phyloP scores from a whole-genome alignment of 2,797 vertebrate species.

The Prunella strophiata region DNA sequence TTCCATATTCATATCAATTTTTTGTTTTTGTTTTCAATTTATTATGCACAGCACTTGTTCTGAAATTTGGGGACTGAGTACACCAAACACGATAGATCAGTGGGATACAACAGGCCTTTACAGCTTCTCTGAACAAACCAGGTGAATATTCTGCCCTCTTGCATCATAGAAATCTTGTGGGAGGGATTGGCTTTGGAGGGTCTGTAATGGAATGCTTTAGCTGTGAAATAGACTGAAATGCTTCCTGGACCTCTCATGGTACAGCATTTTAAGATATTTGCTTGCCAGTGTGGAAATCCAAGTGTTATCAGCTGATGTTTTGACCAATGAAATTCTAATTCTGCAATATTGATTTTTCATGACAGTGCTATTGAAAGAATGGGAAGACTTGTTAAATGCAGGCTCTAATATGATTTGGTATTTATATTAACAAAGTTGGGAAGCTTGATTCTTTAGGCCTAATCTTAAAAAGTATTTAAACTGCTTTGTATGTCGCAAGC shows the following conservation, averaged over 20 bases:
- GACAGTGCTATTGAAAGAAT: constrained; percentile 28
- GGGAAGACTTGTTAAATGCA: constrained; percentile 47
- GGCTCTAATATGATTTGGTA: constrained; percentile 53
- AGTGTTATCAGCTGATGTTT: constrained; percentile 76
- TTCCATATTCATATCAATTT: constrained; percentile 95
- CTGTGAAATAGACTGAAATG: constrained; percentile 69
- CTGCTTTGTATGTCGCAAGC: constrained; percentile 53
- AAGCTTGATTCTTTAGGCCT: constrained; percentile 57
- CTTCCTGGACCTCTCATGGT: constrained; percentile 72
- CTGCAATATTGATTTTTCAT: constrained; percentile 28
- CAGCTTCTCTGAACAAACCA: constrained; percentile 92
- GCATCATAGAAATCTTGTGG: constrained; percentile 75
- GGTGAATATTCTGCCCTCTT: constrained; percentile 92
- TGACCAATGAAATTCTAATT: constrained; percentile 69
- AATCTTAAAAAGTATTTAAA: constrained; percentile 66
- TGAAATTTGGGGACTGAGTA: constrained; percentile 99
- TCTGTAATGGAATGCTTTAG: constrained; percentile 65
- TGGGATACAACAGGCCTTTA: constrained; percentile 99
- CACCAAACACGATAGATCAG: constrained; percentile 99
- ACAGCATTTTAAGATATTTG: constrained; percentile 68
- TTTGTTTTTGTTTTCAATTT: constrained; percentile 89
- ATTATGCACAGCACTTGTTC: neutral
- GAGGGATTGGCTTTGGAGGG: constrained; percentile 69
- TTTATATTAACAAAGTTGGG: constrained; percentile 51
- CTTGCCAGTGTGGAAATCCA: constrained; percentile 59